Percentiles rank a stretch among this genome's conserved stretches.
Evolutionary conservation across 2,888 invertebrate species (phyloP).

Genomic region (Troides oblongomaculatus): DNA sequence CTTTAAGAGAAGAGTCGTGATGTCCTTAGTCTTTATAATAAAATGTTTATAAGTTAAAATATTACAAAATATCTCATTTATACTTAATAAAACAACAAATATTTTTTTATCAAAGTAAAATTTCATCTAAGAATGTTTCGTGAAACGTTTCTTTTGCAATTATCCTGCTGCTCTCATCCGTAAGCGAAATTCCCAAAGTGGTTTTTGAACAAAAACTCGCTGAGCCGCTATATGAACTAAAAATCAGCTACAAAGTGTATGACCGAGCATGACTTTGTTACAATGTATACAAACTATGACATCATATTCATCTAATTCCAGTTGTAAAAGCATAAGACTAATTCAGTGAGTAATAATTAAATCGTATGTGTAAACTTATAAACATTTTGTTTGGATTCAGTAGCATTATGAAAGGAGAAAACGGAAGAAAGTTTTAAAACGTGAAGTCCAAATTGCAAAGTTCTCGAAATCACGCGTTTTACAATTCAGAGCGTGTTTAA

Average conservation of each 20-base stretch:
- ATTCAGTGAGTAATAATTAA: neutral
- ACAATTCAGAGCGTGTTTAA: conserved; percentile 24
- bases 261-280: conserved; percentile 12
- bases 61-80: too few relatives aligned
- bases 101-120: too few relatives aligned
- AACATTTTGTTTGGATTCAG: neutral
- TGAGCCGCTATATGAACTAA: conserved; percentile 14
- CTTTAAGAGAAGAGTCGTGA: too few relatives aligned
- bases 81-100: too few relatives aligned
- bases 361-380: neutral
- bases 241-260: conserved; percentile 5
- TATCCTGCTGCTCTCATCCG: neutral
- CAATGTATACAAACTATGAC: conserved; percentile 12
- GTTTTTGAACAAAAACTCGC: conserved; percentile 14
- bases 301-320: conserved; percentile 1
- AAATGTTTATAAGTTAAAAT: too few relatives aligned
- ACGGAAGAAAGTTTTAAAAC: conserved; percentile 19
- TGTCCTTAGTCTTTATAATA: too few relatives aligned
- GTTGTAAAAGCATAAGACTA: neutral
- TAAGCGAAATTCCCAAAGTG: conserved; percentile 19
- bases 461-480: conserved; percentile 19
- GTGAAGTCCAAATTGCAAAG: conserved; percentile 11
- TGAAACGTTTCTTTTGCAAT: neutral
- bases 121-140: neutral
- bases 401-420: conserved; percentile 16